Evolutionary conservation across 1,140 invertebrate species (phyloP).

Genomic region (Camponotus vicinus): DNA sequence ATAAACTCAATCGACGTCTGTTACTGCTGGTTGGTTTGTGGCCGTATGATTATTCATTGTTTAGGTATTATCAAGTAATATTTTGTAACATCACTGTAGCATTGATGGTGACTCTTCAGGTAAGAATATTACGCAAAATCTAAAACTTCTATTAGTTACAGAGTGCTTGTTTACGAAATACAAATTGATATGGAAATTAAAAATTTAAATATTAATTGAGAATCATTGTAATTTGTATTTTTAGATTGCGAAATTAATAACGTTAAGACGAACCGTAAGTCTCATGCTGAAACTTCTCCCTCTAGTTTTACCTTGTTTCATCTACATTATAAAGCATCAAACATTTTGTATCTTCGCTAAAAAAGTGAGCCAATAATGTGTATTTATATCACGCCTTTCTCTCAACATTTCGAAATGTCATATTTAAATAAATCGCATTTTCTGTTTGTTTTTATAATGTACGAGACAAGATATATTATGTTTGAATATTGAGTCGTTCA

Average conservation of each 20-base stretch:
- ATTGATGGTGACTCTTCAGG: neutral
- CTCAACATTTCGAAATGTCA: neutral
- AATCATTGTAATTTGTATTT: neutral
- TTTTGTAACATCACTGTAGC: slow-evolving; percentile 26
- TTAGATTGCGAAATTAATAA: slow-evolving; percentile 32
- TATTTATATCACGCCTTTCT: neutral
- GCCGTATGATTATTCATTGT: slow-evolving; percentile 26
- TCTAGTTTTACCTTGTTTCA: neutral
- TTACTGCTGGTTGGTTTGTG: slow-evolving; percentile 32
- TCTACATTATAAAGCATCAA: slow-evolving; percentile 42
- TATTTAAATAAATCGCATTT: neutral
- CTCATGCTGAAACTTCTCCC: slow-evolving; percentile 18
- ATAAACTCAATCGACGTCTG: slow-evolving; percentile 48
- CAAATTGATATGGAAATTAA: neutral
- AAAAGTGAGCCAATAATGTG: slow-evolving; percentile 14
- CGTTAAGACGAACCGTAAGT: neutral
- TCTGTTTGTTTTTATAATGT: neutral
- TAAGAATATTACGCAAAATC: neutral
- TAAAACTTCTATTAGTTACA: neutral
- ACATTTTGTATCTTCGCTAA: slow-evolving; percentile 30
- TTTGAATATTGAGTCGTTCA: neutral
- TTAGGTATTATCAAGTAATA: slow-evolving; percentile 45
- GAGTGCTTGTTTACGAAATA: neutral
- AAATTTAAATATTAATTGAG: neutral
- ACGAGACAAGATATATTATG: neutral